phyloP scores from a whole-genome alignment of 2,888 invertebrate species.

The Cerastis leucographa region DNA sequence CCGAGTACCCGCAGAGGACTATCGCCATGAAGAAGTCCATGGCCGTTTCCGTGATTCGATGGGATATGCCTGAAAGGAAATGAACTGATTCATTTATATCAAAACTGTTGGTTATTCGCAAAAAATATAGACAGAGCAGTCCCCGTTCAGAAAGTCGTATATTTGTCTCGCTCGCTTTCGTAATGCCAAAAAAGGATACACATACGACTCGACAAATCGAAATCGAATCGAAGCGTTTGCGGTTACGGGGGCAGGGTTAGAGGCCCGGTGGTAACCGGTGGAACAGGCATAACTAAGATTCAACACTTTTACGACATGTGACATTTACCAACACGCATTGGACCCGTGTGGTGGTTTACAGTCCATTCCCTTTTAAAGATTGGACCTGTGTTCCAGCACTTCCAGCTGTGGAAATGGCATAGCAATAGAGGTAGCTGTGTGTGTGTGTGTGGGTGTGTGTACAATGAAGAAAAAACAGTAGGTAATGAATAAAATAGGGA shows the following conservation, averaged over 20 bases:
- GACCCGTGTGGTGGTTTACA: background rate
- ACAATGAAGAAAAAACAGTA: background rate
- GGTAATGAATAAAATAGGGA: background rate
- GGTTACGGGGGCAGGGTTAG: too few relatives aligned
- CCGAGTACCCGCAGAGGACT: constrained; percentile 91
- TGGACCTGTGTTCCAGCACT: too few relatives aligned
- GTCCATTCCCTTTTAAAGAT: background rate
- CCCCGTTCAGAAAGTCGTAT: too few relatives aligned
- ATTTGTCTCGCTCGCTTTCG: too few relatives aligned
- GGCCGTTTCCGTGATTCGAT: constrained; percentile 91
- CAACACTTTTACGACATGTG: background rate
- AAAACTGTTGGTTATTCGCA: background rate
- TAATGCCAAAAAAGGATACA: too few relatives aligned
- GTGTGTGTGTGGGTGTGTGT: too few relatives aligned
- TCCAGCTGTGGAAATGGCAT: too few relatives aligned
- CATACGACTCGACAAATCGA: too few relatives aligned
- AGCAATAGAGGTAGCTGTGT: too few relatives aligned
- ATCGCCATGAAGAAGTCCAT: constrained; percentile 92
- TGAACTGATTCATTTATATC: constrained; percentile 46
- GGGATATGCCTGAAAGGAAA: constrained; percentile 84
- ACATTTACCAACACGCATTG: background rate
- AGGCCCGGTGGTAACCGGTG: too few relatives aligned
- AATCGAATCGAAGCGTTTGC: too few relatives aligned
- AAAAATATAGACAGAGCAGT: background rate
- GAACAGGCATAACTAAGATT: too few relatives aligned